Evolutionary conservation across 2,113 vertebrate genomes (phyloP).

Genomic region (Sciurus niger): DNA sequence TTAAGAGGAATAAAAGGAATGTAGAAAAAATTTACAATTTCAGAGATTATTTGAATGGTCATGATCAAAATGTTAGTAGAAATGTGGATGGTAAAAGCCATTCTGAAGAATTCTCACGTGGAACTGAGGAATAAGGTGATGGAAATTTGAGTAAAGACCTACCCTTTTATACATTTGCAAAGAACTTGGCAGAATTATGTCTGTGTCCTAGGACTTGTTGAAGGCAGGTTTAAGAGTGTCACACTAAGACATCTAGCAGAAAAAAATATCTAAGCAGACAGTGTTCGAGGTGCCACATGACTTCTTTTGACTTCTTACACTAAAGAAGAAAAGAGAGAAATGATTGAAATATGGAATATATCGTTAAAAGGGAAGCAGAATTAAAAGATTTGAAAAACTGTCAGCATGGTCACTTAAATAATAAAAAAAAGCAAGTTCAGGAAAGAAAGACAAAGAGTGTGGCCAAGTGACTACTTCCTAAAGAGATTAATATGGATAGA

Average conservation of each 20-base stretch:
- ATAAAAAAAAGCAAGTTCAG: background rate
- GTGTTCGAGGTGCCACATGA: background rate
- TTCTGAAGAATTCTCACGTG: background rate
- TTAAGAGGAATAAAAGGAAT: no score
- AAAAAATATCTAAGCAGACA: background rate
- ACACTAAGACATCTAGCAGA: background rate
- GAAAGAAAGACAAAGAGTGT: background rate
- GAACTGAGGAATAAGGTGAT: background rate
- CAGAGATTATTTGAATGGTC: background rate
- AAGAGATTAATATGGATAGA: background rate
- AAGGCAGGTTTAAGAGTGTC: no score
- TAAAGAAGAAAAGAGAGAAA: background rate
- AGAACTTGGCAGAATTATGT: background rate
- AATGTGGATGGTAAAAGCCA: background rate
- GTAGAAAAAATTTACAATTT: background rate
- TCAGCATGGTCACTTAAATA: background rate
- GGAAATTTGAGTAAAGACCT: background rate
- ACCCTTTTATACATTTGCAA: background rate
- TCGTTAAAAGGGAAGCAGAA: background rate
- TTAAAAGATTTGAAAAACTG: background rate
- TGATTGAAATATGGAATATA: no score
- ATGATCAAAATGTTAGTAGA: background rate
- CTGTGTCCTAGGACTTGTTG: no score
- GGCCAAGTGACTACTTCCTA: background rate
- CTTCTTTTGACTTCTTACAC: background rate